Percentiles rank a stretch among this genome's conserved stretches.
Evolutionary conservation across 2,888 invertebrate species (phyloP).

Genomic region (Bhutanitis thaidina): DNA sequence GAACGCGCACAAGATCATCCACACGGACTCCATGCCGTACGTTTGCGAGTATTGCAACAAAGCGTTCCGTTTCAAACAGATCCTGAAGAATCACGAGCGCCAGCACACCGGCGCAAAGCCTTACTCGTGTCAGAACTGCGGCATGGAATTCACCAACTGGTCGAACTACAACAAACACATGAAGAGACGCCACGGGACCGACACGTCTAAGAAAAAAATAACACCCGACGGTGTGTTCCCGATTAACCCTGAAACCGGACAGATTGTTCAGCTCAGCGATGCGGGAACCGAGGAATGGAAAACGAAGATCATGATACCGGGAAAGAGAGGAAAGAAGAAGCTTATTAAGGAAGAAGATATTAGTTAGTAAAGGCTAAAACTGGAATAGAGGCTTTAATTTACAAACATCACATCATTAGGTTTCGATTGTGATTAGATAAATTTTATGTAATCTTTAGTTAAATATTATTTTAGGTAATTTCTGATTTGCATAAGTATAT

Average conservation of each 20-base stretch:
- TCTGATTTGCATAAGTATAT: too few relatives aligned
- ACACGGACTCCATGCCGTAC: slow-evolving; percentile 89
- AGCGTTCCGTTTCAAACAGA: slow-evolving; percentile 87
- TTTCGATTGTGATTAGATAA: neutral
- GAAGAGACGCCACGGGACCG: slow-evolving; percentile 84
- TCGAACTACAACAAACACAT: slow-evolving; percentile 91
- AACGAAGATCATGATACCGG: slow-evolving; percentile 63
- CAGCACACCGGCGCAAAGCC: slow-evolving; percentile 87
- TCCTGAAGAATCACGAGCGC: slow-evolving; percentile 84
- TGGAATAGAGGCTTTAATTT: slow-evolving; percentile 10
- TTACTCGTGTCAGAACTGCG: slow-evolving; percentile 86
- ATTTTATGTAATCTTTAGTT: too few relatives aligned
- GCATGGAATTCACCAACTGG: slow-evolving; percentile 88
- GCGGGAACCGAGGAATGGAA: slow-evolving; percentile 68
- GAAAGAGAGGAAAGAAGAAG: slow-evolving; percentile 62
- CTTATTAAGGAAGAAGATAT: slow-evolving; percentile 47
- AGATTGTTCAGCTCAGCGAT: slow-evolving; percentile 55
- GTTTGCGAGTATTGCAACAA: slow-evolving; percentile 88
- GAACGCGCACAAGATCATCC: slow-evolving; percentile 86
- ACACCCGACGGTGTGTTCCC: slow-evolving; percentile 75
- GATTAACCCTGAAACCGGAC: slow-evolving; percentile 64
- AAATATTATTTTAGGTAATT: too few relatives aligned
- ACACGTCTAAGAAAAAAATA: slow-evolving; percentile 73
- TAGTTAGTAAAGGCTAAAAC: slow-evolving; percentile 3
- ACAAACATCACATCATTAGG: neutral